Evolutionary conservation across 1,140 invertebrate genomes (phyloP).

Genomic region (Drosophila nannoptera): DNA sequence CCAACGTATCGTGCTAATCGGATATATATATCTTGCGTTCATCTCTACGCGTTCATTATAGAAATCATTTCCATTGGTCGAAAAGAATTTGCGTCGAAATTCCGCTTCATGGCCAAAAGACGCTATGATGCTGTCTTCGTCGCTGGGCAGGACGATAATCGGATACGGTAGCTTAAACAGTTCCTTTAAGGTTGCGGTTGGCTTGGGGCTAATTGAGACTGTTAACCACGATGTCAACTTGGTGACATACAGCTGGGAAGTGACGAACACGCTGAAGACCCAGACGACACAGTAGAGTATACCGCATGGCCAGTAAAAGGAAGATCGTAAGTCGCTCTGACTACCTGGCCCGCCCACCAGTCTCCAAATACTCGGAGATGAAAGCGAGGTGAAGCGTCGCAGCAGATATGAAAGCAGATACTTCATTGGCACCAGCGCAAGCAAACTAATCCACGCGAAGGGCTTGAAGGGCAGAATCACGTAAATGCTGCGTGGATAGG

Average conservation of each 20-base stretch:
- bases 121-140: conserved; percentile 38
- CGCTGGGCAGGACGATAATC: conserved; percentile 37
- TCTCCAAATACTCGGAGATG: conserved; percentile 16
- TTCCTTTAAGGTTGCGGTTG: conserved; percentile 11
- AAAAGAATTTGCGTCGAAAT: conserved; percentile 27
- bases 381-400: background rate
- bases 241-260: conserved; percentile 47
- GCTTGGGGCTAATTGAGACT: conserved; percentile 26
- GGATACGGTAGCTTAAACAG: conserved; percentile 34
- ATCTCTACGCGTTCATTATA: conserved; percentile 31
- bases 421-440: conserved; percentile 1
- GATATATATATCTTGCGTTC: conserved; percentile 50
- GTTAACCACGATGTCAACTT: conserved; percentile 49
- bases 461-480: conserved; percentile 38
- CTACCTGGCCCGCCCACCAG: conserved; percentile 52
- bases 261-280: conserved; percentile 38
- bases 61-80: conserved; percentile 21
- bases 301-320: background rate
- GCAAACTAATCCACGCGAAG: conserved; percentile 35
- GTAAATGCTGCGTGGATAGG: conserved; percentile 38
- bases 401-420: background rate
- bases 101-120: conserved; percentile 47
- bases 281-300: background rate
- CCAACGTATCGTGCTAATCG: conserved; percentile 55
- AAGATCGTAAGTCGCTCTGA: background rate